Evolutionary conservation across 2,888 invertebrate genomes (phyloP).

Genomic region (Dicyrtomina minuta): DNA sequence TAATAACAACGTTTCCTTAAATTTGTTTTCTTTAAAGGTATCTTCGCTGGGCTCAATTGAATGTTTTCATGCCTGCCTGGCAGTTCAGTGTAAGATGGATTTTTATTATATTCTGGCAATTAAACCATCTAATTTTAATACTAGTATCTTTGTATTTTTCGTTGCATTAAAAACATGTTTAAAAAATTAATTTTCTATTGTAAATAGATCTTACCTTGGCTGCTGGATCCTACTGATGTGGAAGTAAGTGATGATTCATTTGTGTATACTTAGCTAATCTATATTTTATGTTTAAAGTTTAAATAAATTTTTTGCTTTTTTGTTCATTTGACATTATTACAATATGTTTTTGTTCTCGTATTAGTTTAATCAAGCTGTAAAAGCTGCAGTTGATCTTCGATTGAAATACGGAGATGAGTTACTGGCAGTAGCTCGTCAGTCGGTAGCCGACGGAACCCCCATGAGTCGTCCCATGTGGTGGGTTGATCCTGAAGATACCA

Average conservation of each 20-base stretch:
- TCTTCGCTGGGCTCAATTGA: conserved; percentile 12
- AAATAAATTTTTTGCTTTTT: too few species aligned
- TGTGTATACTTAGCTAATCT: too few species aligned
- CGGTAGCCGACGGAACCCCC: conserved; percentile 66
- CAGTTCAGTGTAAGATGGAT: conserved; percentile 28
- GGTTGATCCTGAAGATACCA: conserved; percentile 68
- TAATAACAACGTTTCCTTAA: too few species aligned
- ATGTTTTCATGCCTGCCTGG: conserved; percentile 13
- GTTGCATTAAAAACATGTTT: too few species aligned
- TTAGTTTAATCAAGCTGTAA: background rate
- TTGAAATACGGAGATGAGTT: conserved; percentile 43
- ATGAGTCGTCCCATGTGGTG: conserved; percentile 84
- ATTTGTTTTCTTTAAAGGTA: too few species aligned
- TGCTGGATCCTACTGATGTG: background rate
- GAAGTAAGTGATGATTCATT: too few species aligned
- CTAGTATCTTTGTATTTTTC: too few species aligned
- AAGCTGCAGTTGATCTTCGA: conserved; percentile 3
- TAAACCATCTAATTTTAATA: too few species aligned
- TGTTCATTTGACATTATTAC: background rate
- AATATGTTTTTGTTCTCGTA: background rate
- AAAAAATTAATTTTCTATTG: too few species aligned
- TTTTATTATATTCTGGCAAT: too few species aligned
- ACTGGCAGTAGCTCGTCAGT: conserved; percentile 63
- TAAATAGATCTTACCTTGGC: conserved; percentile 17
- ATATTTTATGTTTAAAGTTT: too few species aligned